Conservation (phyloP, 2,113 vertebrate species). For the Octodon degus region DNA sequence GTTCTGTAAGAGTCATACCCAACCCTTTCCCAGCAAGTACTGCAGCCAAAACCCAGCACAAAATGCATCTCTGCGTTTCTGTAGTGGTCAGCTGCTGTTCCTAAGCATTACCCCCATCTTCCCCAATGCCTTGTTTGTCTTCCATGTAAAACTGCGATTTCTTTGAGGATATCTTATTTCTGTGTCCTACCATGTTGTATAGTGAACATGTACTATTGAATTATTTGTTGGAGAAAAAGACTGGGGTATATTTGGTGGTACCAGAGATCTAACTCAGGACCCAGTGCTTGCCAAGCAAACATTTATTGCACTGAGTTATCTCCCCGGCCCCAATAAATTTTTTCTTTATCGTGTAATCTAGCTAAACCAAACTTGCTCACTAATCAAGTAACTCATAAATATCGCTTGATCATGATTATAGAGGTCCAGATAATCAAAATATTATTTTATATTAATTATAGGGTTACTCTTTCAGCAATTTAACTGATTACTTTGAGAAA, state of each 20-base stretch:
- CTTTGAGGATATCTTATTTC: neutral
- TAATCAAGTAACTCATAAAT: slow-evolving; percentile 53
- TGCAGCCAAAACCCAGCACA: neutral
- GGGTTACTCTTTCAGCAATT: neutral
- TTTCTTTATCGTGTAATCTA: neutral
- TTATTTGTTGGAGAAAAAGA: neutral
- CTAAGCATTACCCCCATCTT: accelerated
- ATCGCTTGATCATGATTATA: slow-evolving; percentile 48
- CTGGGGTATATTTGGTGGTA: too few relatives aligned
- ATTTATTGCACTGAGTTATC: too few relatives aligned
- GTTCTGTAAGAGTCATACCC: neutral
- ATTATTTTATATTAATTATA: slow-evolving; percentile 50
- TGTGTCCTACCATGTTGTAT: neutral
- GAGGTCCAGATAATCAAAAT: slow-evolving; percentile 59
- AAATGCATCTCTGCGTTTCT: neutral
- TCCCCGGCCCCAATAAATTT: neutral
- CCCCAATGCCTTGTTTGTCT: neutral
- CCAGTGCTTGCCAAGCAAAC: too few relatives aligned
- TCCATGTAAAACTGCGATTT: neutral
- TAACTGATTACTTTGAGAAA: slow-evolving; percentile 48
- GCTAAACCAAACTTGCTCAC: slow-evolving; percentile 33
- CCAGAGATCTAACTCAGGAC: too few relatives aligned
- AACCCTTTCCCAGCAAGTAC: neutral
- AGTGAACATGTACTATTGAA: neutral
- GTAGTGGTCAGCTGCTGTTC: accelerated